Evolutionary conservation across 2,888 invertebrate species (phyloP), one percentile per base, ranked within the genome.

Genomic region (Ditula angustiorana): DNA sequence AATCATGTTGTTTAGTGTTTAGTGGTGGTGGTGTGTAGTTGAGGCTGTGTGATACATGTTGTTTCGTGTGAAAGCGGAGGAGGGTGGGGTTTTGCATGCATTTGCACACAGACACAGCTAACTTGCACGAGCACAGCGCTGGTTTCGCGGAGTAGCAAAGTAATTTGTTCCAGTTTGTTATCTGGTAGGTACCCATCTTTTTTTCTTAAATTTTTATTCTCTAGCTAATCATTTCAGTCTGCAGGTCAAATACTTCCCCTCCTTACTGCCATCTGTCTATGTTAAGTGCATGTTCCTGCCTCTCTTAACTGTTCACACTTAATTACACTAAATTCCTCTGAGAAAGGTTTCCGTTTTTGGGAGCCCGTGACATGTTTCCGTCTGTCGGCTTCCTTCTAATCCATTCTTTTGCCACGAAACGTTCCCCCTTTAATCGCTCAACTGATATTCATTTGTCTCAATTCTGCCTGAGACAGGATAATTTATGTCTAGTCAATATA

Each of bases 381-480:
- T 19, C 5, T 30, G 30, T 3, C 50, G 30, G 16, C 30, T 35
- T 57, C 57, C 49, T 28, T n/a, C 30, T 33, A n/a, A 50, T 44
- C 57, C 49, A 56, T 61, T 55, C 57, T 50, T 53, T 33, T n/a
- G 41, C 5, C 41, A 13, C 49, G 13, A 49, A 21, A 49, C 3
- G 26, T 61, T 35, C 37, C 16, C 19, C 7, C 24, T 46, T 24
- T 61, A 61, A 55, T 61, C 47, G 28, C 47, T 35, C 53, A 24
- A 23, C 35, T 47, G 55, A 61, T 55, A 61, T 53, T 61, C 35
- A 55, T 61, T 61, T 49, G 46, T 61, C 47, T 61, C 53, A 61
- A 61, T 55, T 55, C 46, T 55, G 61, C 28, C 2, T 7, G 21
- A 26, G 55, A 61, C 53, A 47, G 55, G 24, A 28, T 61, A 47